Evolutionary conservation across 2,888 invertebrate species (phyloP), one percentile per base, ranked within the genome.

Genomic region (Sepioteuthis lessoniana): DNA sequence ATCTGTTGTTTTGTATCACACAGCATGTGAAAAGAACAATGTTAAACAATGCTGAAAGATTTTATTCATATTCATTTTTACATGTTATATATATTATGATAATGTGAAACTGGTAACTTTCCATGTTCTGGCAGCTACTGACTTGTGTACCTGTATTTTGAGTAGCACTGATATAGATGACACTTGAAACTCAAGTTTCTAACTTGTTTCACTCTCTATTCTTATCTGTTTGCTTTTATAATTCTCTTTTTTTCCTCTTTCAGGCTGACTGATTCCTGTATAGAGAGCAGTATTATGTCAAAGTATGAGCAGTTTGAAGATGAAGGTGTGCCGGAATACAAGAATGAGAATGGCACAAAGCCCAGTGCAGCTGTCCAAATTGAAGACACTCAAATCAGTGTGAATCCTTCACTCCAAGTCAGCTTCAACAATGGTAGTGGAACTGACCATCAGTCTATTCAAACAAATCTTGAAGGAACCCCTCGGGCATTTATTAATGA

Each of bases 221-320:
- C 28, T 16, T 91, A 31, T 91, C 16, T 91, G 10, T 46, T 7
- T 38, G 21, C 42, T 38, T 91, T 10, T 25, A 1, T 5, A n/a
- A 31, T 35, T 91, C 3, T 91, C 37, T 91, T n/a, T 38, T 91
- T 91, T 16, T 46, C 25, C 31, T 31, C 38, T 4, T 47, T 1
- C 92, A 42, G 46, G 46, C 42, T 91, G 46, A 91, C 91, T 3
- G 91, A 46, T 91, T 92, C 47, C 46, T 47, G 38, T 46, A 47
- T 46, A 5, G 92, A 92, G 42, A 92, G 46, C 47, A 47, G 42
- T 38, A 92, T 19, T 25, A 92, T 92, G 92, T 92, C 47, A n/a
- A 92, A 92, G 46, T 92, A 92, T 92, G 47, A 42, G 19, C 92
- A 92, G 31, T 92, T 92, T 46, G 31, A 92, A 92, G 47, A 92